Evolutionary conservation across 2,888 invertebrate species (phyloP).

Genomic region (Leucophenga maculata): DNA sequence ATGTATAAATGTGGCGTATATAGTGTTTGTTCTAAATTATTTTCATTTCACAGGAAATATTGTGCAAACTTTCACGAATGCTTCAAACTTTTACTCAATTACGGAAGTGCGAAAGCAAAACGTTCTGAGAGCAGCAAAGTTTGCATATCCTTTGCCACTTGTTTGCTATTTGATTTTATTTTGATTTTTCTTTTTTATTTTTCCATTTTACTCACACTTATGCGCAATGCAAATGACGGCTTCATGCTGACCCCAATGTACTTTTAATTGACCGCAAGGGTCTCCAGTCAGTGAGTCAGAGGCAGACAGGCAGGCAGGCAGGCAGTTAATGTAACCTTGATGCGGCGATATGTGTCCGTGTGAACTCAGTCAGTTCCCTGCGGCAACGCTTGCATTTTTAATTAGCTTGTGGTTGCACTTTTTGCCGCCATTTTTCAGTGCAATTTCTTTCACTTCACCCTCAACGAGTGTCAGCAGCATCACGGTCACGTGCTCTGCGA

Average conservation of each 20-base stretch:
- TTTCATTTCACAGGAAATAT: too few relatives aligned
- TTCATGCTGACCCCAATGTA: slow-evolving; percentile 11
- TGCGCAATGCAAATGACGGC: background rate
- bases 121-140: too few relatives aligned
- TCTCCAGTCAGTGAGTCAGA: background rate
- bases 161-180: background rate
- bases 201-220: background rate
- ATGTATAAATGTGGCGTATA: too few relatives aligned
- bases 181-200: background rate
- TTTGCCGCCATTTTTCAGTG: background rate
- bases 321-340: background rate
- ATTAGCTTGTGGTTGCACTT: slow-evolving; percentile 15
- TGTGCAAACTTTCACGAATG: background rate
- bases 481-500: background rate
- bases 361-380: background rate
- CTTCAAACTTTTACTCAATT: background rate
- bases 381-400: background rate
- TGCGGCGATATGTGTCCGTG: background rate
- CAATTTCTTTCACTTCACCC: background rate
- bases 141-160: too few relatives aligned
- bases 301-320: background rate
- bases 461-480: background rate
- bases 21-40: too few relatives aligned
- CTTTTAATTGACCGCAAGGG: slow-evolving; percentile 23
- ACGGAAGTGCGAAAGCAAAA: too few relatives aligned